Conservation (phyloP, 2,888 invertebrate genomes). For the Labia minor region DNA sequence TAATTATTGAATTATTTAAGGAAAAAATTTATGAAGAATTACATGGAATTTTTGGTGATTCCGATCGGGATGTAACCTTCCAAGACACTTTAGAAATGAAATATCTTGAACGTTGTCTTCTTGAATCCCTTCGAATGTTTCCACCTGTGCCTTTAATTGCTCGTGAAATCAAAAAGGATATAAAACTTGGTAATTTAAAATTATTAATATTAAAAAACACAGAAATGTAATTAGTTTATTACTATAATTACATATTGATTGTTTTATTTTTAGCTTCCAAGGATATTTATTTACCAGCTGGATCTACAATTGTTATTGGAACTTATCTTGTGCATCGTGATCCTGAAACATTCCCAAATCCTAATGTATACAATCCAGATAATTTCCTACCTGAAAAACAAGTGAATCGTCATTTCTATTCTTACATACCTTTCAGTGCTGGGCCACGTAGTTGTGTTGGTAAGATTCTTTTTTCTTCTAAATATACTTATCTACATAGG, state of each 20-base stretch:
- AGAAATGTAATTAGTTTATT: too few relatives aligned
- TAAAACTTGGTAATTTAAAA: conserved; percentile 53
- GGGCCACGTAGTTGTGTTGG: conserved; percentile 72
- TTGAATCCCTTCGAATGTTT: conserved; percentile 69
- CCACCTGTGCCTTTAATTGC: conserved; percentile 73
- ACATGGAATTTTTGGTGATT: conserved; percentile 63
- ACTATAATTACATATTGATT: too few relatives aligned
- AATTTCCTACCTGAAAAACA: conserved; percentile 72
- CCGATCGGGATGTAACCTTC: conserved; percentile 64
- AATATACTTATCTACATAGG: background rate
- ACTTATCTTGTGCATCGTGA: conserved; percentile 61
- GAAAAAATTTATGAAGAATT: conserved; percentile 61
- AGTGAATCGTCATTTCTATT: conserved; percentile 67
- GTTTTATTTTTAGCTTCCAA: conserved; percentile 40
- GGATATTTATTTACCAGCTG: conserved; percentile 55
- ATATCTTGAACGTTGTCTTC: conserved; percentile 66
- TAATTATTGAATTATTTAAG: conserved; percentile 32
- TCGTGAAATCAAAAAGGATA: conserved; percentile 57
- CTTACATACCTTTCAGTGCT: conserved; percentile 72
- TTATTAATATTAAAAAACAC: too few relatives aligned
- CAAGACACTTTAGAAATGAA: conserved; percentile 79
- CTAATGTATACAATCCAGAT: conserved; percentile 68
- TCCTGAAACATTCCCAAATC: conserved; percentile 61
- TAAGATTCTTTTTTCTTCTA: conserved; percentile 41
- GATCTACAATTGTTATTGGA: conserved; percentile 55